Conservation (phyloP, 2,797 vertebrate species). For the Artibeus lituratus region DNA sequence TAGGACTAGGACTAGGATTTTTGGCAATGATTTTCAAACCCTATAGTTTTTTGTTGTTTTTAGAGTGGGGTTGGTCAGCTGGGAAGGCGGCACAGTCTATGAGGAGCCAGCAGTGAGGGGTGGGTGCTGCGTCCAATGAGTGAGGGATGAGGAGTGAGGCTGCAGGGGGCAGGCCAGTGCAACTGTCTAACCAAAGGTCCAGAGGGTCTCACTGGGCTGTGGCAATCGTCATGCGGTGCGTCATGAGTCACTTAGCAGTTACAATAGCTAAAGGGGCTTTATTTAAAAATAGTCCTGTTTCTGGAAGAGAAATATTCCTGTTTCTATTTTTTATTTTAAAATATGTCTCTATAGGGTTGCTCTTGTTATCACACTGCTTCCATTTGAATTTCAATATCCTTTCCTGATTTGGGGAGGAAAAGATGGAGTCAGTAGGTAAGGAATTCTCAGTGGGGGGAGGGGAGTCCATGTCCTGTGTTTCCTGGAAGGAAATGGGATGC, state of each 20-base stretch:
- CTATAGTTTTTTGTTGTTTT: neutral
- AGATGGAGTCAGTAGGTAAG: neutral
- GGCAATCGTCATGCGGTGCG: accelerated
- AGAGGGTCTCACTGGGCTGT: neutral
- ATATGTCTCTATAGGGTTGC: neutral
- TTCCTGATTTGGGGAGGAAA: neutral
- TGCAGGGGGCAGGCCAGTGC: neutral
- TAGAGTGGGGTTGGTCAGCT: neutral
- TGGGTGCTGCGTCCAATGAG: no score
- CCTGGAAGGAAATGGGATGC: neutral
- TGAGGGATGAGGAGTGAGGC: neutral
- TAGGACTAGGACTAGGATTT: neutral
- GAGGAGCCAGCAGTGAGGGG: neutral
- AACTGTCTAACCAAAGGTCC: accelerated
- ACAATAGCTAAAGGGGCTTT: neutral
- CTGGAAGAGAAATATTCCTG: no score
- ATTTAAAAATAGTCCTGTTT: neutral
- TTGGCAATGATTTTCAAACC: neutral
- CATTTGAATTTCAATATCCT: neutral
- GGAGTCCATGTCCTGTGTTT: neutral
- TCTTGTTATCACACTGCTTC: neutral
- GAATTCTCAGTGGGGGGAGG: neutral
- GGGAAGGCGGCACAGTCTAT: neutral
- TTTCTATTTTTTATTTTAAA: no score
- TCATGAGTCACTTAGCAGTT: neutral